Evolutionary conservation across 1,140 invertebrate genomes (phyloP), one percentile per base, ranked within the genome.

Genomic region (Neodiprion virginianus): DNA sequence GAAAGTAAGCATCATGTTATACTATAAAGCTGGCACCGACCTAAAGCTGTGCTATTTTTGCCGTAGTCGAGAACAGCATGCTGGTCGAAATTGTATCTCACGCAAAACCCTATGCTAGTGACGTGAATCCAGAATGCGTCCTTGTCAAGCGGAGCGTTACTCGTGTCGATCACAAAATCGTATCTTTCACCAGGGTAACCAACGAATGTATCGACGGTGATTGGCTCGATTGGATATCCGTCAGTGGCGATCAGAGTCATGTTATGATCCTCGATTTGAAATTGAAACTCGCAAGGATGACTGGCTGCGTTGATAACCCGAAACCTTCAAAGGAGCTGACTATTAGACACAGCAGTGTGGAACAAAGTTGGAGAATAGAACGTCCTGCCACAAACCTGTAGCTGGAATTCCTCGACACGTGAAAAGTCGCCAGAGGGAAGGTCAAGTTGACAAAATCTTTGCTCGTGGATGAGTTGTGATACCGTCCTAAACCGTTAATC

Each of bases 221-320:
- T 50, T n/a, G 84, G 89, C 66, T 86, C 74, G 12, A 92, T 77
- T 23, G 90, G 83, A 69, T 84, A 82, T 40, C 90, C 90, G 81
- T 92, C 91, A 11, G 87, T 86, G 1, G 89, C 87, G 49, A 92
- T 89, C 1, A 92, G 77, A 21, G 83, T 82, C 69, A 92, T 68
- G 7, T 75, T 85, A 79, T 92, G 91, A 67, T 86, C 81, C 78
- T 92, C 89, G 66, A 92, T 85, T 48, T 89, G 90, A 23, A 92
- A 76, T 80, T 88, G 83, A 67, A 91, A 84, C 9, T 91, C 91
- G 79, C 90, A 91, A 77, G 88, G 87, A 28, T 89, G 77, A 74
- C 90, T 83, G 73, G 89, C 90, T 77, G 90, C 91, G 77, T 89
- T 92, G 14, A 92, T 89, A 8, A 92, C 79, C 50, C 92, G 81